Conservation (phyloP, 2,888 invertebrate genomes). For the Drosophila fulvimacula region DNA sequence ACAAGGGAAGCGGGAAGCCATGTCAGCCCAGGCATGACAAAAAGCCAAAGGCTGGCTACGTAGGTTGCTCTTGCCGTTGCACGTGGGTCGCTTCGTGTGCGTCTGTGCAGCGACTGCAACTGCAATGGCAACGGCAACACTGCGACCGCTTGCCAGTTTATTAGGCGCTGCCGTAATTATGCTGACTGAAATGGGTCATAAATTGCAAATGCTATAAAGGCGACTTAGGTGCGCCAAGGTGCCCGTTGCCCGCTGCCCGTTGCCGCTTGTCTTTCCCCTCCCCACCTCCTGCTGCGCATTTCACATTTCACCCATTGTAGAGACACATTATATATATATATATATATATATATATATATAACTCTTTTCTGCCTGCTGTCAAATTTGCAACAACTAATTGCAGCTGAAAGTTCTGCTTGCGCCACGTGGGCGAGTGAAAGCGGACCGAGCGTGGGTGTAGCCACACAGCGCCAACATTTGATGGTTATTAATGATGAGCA, state of each 20-base stretch:
- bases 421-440: conserved; percentile 75
- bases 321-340: conserved; percentile 28
- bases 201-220: conserved; percentile 67
- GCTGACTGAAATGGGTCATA: conserved; percentile 82
- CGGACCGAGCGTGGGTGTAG: conserved; percentile 58
- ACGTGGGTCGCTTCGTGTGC: conserved; percentile 48
- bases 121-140: conserved; percentile 31
- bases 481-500: conserved; percentile 69
- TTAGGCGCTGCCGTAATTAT: conserved; percentile 80
- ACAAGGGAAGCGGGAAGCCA: conserved; percentile 31
- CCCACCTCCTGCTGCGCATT: not conserved
- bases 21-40: conserved; percentile 38
- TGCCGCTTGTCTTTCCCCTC: not conserved
- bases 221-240: conserved; percentile 46
- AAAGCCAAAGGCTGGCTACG: conserved; percentile 21
- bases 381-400: conserved; percentile 70
- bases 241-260: not conserved
- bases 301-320: conserved; percentile 30
- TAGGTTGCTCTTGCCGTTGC: conserved; percentile 36
- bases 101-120: conserved; percentile 35
- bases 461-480: conserved; percentile 38
- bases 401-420: conserved; percentile 69
- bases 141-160: conserved; percentile 57
- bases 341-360: conserved; percentile 3
- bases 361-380: conserved; percentile 34